Evolutionary conservation across 1,140 invertebrate genomes (phyloP).

Genomic region (Sminthurinus signatus): DNA sequence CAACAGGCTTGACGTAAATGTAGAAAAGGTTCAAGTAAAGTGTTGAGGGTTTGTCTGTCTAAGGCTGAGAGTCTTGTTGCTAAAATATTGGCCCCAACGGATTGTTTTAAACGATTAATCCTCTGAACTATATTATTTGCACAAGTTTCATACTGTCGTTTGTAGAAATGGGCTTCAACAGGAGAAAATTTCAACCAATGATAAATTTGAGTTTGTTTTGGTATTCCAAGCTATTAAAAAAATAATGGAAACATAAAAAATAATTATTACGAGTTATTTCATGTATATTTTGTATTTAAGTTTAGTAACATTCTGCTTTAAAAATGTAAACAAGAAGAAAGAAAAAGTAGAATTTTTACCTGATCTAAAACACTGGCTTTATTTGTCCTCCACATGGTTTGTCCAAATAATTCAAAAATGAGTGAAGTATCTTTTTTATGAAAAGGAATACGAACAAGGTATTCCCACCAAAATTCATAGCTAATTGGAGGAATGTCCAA

Average conservation of each 20-base stretch:
- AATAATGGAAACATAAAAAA: slow-evolving; percentile 28
- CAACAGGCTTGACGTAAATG: slow-evolving; percentile 64
- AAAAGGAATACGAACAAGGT: slow-evolving; percentile 54
- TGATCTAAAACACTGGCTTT: slow-evolving; percentile 60
- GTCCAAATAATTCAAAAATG: slow-evolving; percentile 36
- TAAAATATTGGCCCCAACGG: slow-evolving; percentile 38
- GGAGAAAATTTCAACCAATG: slow-evolving; percentile 55
- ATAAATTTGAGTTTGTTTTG: slow-evolving; percentile 48
- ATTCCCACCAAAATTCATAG: slow-evolving; percentile 53
- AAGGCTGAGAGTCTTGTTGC: slow-evolving; percentile 46
- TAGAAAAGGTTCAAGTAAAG: slow-evolving; percentile 56
- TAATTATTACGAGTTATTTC: background rate
- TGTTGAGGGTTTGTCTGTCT: slow-evolving; percentile 47
- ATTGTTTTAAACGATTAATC: slow-evolving; percentile 42
- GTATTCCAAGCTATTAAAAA: slow-evolving; percentile 47
- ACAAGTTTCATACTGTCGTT: slow-evolving; percentile 49
- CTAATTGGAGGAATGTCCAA: slow-evolving; percentile 57
- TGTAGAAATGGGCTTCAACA: slow-evolving; percentile 57
- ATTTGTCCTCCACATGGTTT: slow-evolving; percentile 62
- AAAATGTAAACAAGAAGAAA: too few relatives aligned
- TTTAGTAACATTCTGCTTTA: too few relatives aligned
- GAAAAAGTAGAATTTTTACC: too few relatives aligned
- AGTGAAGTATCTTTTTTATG: slow-evolving; percentile 25
- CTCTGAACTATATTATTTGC: slow-evolving; percentile 45
- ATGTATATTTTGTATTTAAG: too few relatives aligned